Evolutionary conservation across 2,888 invertebrate genomes (phyloP).

Genomic region (Nomada ruficornis): DNA sequence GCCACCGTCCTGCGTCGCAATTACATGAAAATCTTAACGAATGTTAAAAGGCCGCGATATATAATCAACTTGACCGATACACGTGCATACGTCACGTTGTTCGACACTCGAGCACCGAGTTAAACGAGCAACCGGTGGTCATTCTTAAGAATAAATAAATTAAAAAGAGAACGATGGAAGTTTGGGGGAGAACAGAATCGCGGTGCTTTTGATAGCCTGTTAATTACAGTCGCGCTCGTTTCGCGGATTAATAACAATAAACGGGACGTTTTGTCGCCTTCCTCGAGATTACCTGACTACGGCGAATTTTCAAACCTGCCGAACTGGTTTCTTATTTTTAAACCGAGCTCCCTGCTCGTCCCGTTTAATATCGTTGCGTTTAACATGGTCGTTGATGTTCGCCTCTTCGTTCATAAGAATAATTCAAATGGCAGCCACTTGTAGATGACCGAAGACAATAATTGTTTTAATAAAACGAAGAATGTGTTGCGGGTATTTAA

Average conservation of each 20-base stretch:
- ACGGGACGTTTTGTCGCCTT: conserved; percentile 1
- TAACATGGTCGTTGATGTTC: neutral
- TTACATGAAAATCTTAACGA: conserved; percentile 41
- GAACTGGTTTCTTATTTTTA: conserved; percentile 63
- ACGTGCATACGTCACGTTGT: conserved; percentile 36
- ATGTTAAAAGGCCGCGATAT: conserved; percentile 34
- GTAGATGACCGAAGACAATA: too few species aligned
- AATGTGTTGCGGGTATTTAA: too few species aligned
- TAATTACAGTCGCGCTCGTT: conserved; percentile 14
- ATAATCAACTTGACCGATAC: conserved; percentile 52
- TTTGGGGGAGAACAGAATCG: too few species aligned
- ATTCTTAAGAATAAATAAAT: neutral
- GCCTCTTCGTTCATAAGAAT: conserved; percentile 7
- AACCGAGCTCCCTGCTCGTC: conserved; percentile 43
- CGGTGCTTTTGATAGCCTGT: neutral
- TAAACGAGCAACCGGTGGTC: neutral
- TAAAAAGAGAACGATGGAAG: too few species aligned
- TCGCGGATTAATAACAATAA: conserved; percentile 13
- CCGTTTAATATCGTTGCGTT: conserved; percentile 27
- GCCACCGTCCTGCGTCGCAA: conserved; percentile 13
- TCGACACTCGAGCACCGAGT: conserved; percentile 1
- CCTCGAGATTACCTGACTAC: conserved; percentile 27
- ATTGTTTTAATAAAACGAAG: too few species aligned
- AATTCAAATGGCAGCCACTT: too few species aligned
- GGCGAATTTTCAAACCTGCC: conserved; percentile 53